A percentile compares a stretch with the other conserved stretches of the same genome.
These are phyloP conservation scores for Gyrodactylus salaris DNA, from an alignment of 1,140 invertebrate species.

Conservation along the genomic window DNA sequence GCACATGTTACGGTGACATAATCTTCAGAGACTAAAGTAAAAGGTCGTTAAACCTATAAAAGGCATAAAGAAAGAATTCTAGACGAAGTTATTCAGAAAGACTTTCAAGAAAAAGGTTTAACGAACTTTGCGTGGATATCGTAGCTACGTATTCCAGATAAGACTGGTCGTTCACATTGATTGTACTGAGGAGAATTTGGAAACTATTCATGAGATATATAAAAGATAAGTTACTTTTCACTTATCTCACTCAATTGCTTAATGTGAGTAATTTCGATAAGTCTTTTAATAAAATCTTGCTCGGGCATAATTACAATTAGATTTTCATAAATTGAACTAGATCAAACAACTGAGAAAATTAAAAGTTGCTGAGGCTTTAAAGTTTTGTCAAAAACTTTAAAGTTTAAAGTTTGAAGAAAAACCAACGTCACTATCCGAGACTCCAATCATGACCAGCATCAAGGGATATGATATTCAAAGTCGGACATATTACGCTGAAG, in stretches of 20 bases:
- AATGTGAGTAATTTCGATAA: neutral
- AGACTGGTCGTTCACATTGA: neutral
- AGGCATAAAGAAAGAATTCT: no score
- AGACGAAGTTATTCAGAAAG: no score
- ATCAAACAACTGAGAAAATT: no score
- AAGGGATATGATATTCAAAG: no score
- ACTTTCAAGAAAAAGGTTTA: no score
- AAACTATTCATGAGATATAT: neutral
- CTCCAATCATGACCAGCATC: no score
- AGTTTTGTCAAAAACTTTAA: no score
- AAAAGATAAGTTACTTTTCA: neutral
- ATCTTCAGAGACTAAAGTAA: neutral
- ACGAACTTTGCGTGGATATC: neutral
- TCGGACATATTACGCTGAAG: no score
- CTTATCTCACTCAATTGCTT: neutral
- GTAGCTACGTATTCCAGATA: neutral
- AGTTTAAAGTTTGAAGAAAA: no score
- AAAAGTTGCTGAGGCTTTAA: no score
- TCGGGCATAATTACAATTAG: neutral
- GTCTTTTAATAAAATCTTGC: neutral
- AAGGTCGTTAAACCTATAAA: neutral
- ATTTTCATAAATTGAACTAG: neutral
- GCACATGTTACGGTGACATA: neutral
- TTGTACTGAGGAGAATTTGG: neutral
- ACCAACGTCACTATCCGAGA: no score